These are phyloP conservation scores for Drosophila picticornis DNA, from an alignment of 2,888 invertebrate genomes.

Conservation along the genomic window DNA sequence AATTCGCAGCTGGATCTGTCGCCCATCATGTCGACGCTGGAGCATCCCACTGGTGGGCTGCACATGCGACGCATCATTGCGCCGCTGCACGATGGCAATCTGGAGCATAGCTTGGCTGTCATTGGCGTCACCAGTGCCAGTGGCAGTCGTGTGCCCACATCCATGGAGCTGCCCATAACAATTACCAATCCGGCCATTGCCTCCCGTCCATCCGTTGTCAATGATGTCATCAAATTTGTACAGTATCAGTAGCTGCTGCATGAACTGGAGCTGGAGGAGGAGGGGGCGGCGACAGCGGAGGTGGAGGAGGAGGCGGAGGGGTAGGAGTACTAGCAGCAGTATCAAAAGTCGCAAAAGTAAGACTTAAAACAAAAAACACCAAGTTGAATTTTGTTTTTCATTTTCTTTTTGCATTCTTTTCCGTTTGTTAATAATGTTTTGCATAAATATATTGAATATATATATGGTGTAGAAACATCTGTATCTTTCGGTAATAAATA, in stretches of 20 bases:
- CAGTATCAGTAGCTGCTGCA: conserved; percentile 46
- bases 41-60: conserved; percentile 87
- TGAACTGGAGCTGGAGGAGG: neutral
- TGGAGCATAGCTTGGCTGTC: conserved; percentile 87
- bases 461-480: neutral
- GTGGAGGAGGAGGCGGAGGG: fast-evolving
- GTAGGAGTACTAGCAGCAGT: neutral
- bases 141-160: conserved; percentile 88
- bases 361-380: neutral
- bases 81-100: conserved; percentile 62
- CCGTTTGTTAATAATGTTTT: neutral
- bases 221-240: conserved; percentile 39
- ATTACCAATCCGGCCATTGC: conserved; percentile 91
- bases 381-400: neutral
- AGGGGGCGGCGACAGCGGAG: neutral
- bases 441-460: neutral
- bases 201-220: conserved; percentile 77
- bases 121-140: conserved; percentile 86
- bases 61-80: conserved; percentile 42
- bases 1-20: conserved; percentile 91
- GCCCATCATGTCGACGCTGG: conserved; percentile 92
- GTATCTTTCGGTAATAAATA: neutral
- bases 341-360: neutral
- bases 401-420: neutral
- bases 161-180: conserved; percentile 91